Evolutionary conservation across 2,888 invertebrate genomes (phyloP).

Genomic region (Tipula helvola): DNA sequence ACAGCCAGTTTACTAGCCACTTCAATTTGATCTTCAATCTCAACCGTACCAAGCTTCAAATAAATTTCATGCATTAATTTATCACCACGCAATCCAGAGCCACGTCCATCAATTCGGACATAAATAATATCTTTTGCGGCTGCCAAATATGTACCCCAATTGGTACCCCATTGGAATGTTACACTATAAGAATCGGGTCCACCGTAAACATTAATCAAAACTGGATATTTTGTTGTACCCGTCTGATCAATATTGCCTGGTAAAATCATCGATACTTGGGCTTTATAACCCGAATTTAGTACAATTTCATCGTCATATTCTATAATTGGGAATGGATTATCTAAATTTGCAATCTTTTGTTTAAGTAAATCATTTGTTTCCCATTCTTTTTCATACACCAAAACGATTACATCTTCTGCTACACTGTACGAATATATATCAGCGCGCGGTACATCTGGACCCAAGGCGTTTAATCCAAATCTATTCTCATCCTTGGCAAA

Average conservation of each 20-base stretch:
- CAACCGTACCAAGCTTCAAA: slow-evolving; percentile 72
- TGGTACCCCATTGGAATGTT: slow-evolving; percentile 61
- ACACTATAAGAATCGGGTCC: slow-evolving; percentile 86
- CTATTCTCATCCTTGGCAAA: slow-evolving; percentile 54
- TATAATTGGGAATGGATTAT: slow-evolving; percentile 43
- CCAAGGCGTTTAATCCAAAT: slow-evolving; percentile 66
- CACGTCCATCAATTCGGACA: slow-evolving; percentile 81
- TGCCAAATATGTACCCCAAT: slow-evolving; percentile 81
- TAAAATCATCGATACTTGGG: slow-evolving; percentile 60
- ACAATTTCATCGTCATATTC: slow-evolving; percentile 48
- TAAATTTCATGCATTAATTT: slow-evolving; percentile 71
- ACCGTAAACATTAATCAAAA: slow-evolving; percentile 80
- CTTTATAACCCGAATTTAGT: slow-evolving; percentile 48
- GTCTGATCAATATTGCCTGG: slow-evolving; percentile 57
- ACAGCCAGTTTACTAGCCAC: slow-evolving; percentile 44
- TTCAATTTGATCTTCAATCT: slow-evolving; percentile 82
- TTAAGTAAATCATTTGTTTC: slow-evolving; percentile 49
- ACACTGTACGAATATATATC: slow-evolving; percentile 38
- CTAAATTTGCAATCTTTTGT: slow-evolving; percentile 35
- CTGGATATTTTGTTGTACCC: slow-evolving; percentile 58
- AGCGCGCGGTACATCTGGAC: slow-evolving; percentile 70
- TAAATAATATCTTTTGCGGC: slow-evolving; percentile 75
- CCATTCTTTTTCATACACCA: slow-evolving; percentile 41
- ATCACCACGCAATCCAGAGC: slow-evolving; percentile 77
- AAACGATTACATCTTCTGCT: neutral